phyloP scores from a whole-genome alignment of 2,113 vertebrate species.

The Tursiops truncatus region DNA sequence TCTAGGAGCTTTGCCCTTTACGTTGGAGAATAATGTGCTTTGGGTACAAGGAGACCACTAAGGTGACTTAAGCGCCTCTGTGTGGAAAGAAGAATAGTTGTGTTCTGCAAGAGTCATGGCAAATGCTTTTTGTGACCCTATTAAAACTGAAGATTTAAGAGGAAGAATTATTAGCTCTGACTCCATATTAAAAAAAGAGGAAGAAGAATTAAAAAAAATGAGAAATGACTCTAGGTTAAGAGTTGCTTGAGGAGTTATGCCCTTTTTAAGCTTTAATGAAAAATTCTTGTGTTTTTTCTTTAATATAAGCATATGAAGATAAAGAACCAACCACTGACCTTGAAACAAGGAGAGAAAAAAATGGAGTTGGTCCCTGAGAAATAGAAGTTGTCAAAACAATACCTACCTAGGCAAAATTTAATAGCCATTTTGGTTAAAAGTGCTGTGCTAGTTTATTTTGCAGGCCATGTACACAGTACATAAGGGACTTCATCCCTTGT shows the following conservation, averaged over 20 bases:
- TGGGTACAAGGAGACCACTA: not conserved
- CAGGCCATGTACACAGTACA: not conserved
- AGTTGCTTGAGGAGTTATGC: constrained; percentile 55
- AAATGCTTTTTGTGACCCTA: constrained; percentile 53
- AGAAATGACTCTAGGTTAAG: constrained; percentile 61
- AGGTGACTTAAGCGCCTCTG: not conserved
- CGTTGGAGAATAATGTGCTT: constrained; percentile 36
- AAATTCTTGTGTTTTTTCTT: constrained; percentile 14
- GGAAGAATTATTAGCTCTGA: constrained; percentile 61
- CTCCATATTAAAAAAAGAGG: constrained; percentile 32
- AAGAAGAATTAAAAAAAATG: constrained; percentile 28
- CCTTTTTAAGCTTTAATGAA: constrained; percentile 54
- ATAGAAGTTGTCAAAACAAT: constrained; percentile 66
- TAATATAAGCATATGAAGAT: constrained; percentile 55
- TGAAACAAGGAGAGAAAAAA: constrained; percentile 59
- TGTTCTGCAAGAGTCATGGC: constrained; percentile 9
- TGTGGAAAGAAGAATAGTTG: constrained; percentile 43
- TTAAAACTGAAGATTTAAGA: constrained; percentile 58
- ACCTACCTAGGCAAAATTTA: constrained; percentile 47
- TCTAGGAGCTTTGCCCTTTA: constrained; percentile 17
- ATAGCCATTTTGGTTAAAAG: constrained; percentile 61
- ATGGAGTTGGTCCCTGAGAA: constrained; percentile 54
- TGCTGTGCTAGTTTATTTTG: constrained; percentile 49
- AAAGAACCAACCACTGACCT: constrained; percentile 64
- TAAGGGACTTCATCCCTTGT: constrained; percentile 24